These are phyloP conservation scores for Agrotis clavis DNA, from an alignment of 2,888 invertebrate genomes.

Conservation along the genomic window DNA sequence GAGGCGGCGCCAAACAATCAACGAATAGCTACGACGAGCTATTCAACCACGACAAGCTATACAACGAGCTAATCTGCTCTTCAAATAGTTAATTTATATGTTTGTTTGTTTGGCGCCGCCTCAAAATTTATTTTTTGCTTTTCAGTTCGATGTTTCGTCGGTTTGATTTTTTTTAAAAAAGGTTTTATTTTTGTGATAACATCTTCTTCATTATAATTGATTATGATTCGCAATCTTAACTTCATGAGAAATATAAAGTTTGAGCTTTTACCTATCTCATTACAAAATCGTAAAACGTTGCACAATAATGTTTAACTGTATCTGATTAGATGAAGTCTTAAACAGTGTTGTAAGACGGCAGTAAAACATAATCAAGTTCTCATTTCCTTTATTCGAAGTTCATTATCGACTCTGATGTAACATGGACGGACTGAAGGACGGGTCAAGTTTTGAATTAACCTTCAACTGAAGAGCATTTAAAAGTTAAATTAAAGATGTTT, in stretches of 20 bases:
- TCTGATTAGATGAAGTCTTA: conserved; percentile 31
- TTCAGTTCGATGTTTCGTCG: too few species aligned
- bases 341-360: conserved; percentile 28
- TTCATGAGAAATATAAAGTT: not conserved
- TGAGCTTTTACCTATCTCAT: not conserved
- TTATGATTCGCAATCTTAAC: not conserved
- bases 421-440: too few species aligned
- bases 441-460: conserved; percentile 30
- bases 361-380: conserved; percentile 40
- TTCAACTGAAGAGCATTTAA: conserved; percentile 11
- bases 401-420: conserved; percentile 50
- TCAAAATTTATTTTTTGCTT: too few species aligned
- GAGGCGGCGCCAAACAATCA: too few species aligned
- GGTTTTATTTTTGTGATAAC: not conserved
- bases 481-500: conserved; percentile 18
- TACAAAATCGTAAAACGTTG: conserved; percentile 29
- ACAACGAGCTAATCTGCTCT: too few species aligned
- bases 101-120: too few species aligned
- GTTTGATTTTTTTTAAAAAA: too few species aligned
- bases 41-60: too few species aligned
- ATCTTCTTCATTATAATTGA: not conserved
- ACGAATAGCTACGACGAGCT: too few species aligned
- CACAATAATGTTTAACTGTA: conserved; percentile 17
- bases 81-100: too few species aligned
- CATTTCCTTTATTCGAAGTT: conserved; percentile 49